These are phyloP conservation scores for Agrotis puta DNA, from an alignment of 2,888 invertebrate genomes.

Conservation along the genomic window DNA sequence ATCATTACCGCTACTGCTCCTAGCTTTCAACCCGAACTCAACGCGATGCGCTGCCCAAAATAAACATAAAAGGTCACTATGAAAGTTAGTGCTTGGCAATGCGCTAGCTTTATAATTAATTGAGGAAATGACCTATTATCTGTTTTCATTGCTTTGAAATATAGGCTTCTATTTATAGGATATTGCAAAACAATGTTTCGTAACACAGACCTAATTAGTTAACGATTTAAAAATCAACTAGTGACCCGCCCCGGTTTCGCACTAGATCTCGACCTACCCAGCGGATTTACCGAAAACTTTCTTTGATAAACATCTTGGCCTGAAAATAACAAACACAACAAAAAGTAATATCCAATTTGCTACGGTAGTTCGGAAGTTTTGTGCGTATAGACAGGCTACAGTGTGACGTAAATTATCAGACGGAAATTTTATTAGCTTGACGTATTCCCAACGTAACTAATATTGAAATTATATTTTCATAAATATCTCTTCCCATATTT, in stretches of 20 bases:
- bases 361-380: no score
- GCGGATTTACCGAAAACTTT: no score
- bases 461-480: not conserved
- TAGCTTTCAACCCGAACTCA: conserved; percentile 72
- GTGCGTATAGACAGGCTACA: not conserved
- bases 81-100: conserved; percentile 81
- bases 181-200: conserved; percentile 52
- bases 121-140: conserved; percentile 82
- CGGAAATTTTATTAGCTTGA: conserved; percentile 38
- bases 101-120: conserved; percentile 82
- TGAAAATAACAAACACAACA: no score
- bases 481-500: conserved; percentile 13
- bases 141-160: conserved; percentile 62
- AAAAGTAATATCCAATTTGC: no score
- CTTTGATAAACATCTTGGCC: no score
- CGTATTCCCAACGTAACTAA: conserved; percentile 5
- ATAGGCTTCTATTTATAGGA: conserved; percentile 37
- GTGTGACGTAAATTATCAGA: conserved; percentile 23
- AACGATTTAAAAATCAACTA: conserved; percentile 19
- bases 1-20: conserved; percentile 50
- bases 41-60: conserved; percentile 81
- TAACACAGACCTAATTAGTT: conserved; percentile 23
- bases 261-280: no score
- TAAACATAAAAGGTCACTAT: conserved; percentile 87
- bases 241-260: no score